Base-by-base conservation (phyloP, 2,113 vertebrate genomes). In the Brachyhypopomus occidentalis region DNA sequence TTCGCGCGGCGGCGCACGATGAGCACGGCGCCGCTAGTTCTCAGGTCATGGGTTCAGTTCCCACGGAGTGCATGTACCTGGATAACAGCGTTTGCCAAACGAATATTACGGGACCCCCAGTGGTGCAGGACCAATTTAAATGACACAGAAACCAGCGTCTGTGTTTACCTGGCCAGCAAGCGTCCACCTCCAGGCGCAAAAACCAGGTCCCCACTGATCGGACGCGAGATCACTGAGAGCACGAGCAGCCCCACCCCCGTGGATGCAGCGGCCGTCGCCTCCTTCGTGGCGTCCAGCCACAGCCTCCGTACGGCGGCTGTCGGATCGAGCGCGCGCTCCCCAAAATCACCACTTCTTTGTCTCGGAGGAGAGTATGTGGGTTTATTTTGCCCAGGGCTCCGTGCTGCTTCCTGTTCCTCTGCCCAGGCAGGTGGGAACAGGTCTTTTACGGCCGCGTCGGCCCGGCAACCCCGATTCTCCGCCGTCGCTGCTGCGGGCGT, bases 401-500 rank as follows among this genome's bases (percentile, higher is more conserved):
- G 34, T 41, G 20, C 66, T 70, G 6, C 36, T 70, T n/a, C 19
- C 30, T 30, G 14, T 30, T 27, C 30, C 64, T 34, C 14, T 36
- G 17, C 20, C n/a, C 64, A 70, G 12, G 36, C 66, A 38, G 36
- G 34, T 70, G 25, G 64, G 66, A 41, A 38, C 7, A 41, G 64
- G 63, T 34, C 52, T 36, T 80, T 23, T 14, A 14, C 9, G 41
- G 36, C 36, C 36, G 36, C n/a, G n/a, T n/a, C n/a, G n/a, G n/a
- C n/a, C n/a, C n/a, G n/a, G 9, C 41, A 41, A 6, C 60, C 85
- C 84, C 83, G 82, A 84, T 88, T 78, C 86, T 69, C 88, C 60
- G 75, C 81, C 12, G 30, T 78, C 86, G 64, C 88, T 58, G 75
- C 81, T 41, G 17, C 88, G 88, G 88, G 88, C 89, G 89, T 90